A percentile compares a stretch with the other conserved stretches of the same genome.
These are phyloP conservation scores for Zaprionus gabonicus DNA, from an alignment of 1,140 invertebrate genomes.

Conservation along the genomic window DNA sequence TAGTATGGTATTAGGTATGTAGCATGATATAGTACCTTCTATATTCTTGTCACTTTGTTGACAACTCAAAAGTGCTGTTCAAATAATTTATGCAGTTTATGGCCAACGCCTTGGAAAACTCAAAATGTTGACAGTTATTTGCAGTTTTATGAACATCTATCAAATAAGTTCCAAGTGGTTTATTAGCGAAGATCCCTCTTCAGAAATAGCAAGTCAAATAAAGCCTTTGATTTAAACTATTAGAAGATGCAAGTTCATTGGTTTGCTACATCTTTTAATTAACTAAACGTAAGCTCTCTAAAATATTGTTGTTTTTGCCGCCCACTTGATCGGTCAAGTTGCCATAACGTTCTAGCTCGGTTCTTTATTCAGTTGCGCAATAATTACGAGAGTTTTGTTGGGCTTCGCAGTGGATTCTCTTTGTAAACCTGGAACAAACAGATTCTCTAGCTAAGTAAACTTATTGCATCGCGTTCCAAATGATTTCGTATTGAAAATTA, in stretches of 20 bases:
- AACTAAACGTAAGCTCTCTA: neutral
- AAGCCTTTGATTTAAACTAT: neutral
- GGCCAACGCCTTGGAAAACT: constrained; percentile 25
- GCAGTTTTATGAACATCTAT: constrained; percentile 1
- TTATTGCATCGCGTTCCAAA: neutral
- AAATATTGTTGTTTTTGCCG: neutral
- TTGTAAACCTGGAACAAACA: neutral
- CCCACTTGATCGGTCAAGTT: neutral
- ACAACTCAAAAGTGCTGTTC: constrained; percentile 10
- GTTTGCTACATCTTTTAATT: neutral
- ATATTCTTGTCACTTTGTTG: constrained; percentile 11
- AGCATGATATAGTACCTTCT: neutral
- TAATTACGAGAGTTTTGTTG: neutral
- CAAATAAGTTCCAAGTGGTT: neutral
- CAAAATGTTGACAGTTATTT: constrained; percentile 14
- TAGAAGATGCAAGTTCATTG: neutral
- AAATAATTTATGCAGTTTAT: constrained; percentile 22
- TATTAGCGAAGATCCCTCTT: neutral
- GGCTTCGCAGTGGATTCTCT: neutral
- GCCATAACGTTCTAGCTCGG: neutral
- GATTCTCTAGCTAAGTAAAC: neutral
- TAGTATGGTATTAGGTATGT: no score
- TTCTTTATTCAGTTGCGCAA: neutral
- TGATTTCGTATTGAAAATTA: neutral
- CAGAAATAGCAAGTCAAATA: neutral